Conservation (phyloP, 1,140 invertebrate species). For the Anoplolepis gracilipes region DNA sequence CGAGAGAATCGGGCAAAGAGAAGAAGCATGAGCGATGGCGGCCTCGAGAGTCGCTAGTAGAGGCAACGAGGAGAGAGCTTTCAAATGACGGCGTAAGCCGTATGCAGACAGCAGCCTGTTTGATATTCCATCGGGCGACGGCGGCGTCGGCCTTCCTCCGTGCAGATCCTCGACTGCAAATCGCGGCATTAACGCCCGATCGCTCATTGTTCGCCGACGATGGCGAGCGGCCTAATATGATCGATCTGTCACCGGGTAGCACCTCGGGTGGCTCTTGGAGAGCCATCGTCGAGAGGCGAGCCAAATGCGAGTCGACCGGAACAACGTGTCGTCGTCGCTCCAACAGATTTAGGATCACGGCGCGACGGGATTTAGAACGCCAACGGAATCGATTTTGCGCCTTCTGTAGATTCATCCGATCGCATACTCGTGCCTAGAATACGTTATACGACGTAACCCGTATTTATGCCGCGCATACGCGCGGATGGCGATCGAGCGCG, state of each 20-base stretch:
- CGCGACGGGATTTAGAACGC: slow-evolving; percentile 23
- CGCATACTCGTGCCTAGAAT: background rate
- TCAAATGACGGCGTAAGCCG: slow-evolving; percentile 23
- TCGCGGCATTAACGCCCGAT: slow-evolving; percentile 50
- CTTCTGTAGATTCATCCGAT: slow-evolving; percentile 30
- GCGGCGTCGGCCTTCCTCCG: slow-evolving; percentile 20
- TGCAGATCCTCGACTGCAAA: slow-evolving; percentile 44
- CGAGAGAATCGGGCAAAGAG: background rate
- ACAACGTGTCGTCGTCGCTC: background rate
- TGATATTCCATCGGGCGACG: slow-evolving; percentile 48
- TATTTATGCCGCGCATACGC: background rate
- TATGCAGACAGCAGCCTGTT: slow-evolving; percentile 48
- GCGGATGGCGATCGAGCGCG: no score
- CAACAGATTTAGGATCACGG: slow-evolving; percentile 49
- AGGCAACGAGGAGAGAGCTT: slow-evolving; percentile 7
- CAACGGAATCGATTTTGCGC: slow-evolving; percentile 25
- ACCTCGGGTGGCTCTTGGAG: no score
- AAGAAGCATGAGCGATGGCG: background rate
- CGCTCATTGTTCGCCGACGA: slow-evolving; percentile 53
- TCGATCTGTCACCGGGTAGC: slow-evolving; percentile 34
- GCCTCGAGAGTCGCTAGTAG: background rate
- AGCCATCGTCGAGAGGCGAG: background rate
- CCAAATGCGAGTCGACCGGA: slow-evolving; percentile 38
- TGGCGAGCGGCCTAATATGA: slow-evolving; percentile 45
- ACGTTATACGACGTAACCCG: slow-evolving; percentile 4